Conservation (phyloP, 2,797 vertebrate genomes). For the Silurus aristotelis region DNA sequence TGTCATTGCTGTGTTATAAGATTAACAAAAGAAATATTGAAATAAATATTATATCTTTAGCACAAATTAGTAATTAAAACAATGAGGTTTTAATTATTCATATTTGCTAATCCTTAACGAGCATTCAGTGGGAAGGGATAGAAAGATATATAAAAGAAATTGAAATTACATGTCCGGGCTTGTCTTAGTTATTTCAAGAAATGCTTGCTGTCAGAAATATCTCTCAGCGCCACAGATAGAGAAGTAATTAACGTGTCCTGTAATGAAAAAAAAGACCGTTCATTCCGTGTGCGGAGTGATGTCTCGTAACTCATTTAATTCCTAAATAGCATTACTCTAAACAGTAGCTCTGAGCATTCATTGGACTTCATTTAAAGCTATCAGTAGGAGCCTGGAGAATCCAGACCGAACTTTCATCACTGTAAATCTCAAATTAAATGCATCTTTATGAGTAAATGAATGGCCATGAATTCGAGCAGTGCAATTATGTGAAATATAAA, state of each 20-base stretch:
- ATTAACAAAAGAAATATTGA: too few species aligned
- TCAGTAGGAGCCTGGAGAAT: background rate
- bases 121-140: background rate
- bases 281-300: background rate
- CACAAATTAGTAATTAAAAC: background rate
- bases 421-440: constrained; percentile 10
- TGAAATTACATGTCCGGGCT: background rate
- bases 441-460: background rate
- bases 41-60: background rate
- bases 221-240: background rate
- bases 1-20: background rate
- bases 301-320: background rate
- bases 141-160: background rate
- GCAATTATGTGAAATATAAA: background rate
- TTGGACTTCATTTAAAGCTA: constrained; percentile 16
- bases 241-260: background rate
- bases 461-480: background rate
- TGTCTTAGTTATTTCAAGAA: constrained; percentile 4
- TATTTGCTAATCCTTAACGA: background rate
- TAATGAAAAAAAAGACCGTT: constrained; percentile 20
- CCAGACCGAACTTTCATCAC: background rate
- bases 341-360: background rate
- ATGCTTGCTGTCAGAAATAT: background rate
- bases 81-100: background rate
- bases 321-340: background rate